Evolutionary conservation across 1,140 invertebrate genomes (phyloP), one percentile per base, ranked within the genome.

Genomic region (Hestina assimilis): DNA sequence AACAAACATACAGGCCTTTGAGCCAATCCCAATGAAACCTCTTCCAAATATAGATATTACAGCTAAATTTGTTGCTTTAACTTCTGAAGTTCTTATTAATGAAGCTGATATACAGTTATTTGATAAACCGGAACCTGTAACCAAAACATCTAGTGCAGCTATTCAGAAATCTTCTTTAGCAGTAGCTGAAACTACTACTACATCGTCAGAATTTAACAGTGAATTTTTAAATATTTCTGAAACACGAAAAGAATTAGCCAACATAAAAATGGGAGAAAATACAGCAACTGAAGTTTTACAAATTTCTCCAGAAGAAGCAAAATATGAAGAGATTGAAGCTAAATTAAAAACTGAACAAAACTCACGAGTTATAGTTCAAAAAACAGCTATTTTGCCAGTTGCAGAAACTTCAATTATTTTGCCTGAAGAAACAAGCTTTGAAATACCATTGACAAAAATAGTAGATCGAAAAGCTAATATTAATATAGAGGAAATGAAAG

Each of bases 71-170:
- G 53, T 68, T 1, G 66, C 56, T 15, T 66, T 73, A 46, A 33
- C 58, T 7, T 45, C 46, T 24, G 69, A 74, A 58, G 53, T 75
- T 9, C 60, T 47, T 7, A 33, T 35, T 42, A 31, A 62, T 59
- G 53, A 70, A 56, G 53, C 52, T 0, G 55, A 48, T 29, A 28
- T 63, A 43, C 50, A 56, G 41, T 14, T 58, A 4, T 33, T 66
- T 11, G 42, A 57, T 28, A 38, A 56, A 17, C 45, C 52, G 26
- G 46, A 60, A 26, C 7, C 41, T 2, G 29, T 40, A 47, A n/a
- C 11, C 19, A 41, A 47, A 26, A 41, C 4, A 51, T 51, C 55
- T 0, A 28, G 2, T 7, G 12, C 50, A 19, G 20, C 19, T 8
- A 4, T 58, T 19, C 50, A 58, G 40, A 53, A 54, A 40, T 7